Percentiles rank a stretch among this genome's conserved stretches.
Evolutionary conservation across 2,888 invertebrate species (phyloP).

Genomic region (Eupithecia inturbata): DNA sequence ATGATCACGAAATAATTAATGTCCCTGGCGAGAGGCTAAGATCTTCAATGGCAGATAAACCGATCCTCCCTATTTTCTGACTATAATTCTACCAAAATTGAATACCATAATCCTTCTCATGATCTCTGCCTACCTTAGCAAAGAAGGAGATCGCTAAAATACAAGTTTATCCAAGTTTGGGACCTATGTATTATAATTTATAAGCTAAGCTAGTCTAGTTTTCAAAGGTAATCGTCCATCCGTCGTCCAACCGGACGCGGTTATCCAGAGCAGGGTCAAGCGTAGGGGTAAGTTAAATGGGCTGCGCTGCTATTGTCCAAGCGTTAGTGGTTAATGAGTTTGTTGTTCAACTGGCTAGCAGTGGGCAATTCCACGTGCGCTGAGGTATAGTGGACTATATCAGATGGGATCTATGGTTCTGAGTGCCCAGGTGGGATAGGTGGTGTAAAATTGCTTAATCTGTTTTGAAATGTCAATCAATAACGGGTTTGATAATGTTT

Average conservation of each 20-base stretch:
- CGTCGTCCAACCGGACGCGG: not conserved
- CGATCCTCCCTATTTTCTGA: too few species aligned
- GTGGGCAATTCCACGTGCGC: constrained; percentile 26
- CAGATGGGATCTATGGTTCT: constrained; percentile 6
- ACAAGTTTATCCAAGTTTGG: too few species aligned
- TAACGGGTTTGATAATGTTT: not conserved
- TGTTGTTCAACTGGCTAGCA: constrained; percentile 27
- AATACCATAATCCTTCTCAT: too few species aligned
- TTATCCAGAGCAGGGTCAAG: constrained; percentile 4
- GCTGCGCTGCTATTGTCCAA: constrained; percentile 28
- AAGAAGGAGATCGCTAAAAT: too few species aligned
- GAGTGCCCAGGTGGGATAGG: not conserved
- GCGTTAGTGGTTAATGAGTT: constrained; percentile 35
- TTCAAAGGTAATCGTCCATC: not conserved
- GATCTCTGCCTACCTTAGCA: too few species aligned
- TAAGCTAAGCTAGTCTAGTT: not conserved
- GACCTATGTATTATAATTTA: too few species aligned
- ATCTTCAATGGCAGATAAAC: too few species aligned
- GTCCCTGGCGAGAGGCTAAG: too few species aligned
- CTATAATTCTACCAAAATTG: too few species aligned
- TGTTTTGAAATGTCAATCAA: not conserved
- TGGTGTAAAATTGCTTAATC: not conserved
- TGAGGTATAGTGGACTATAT: constrained; percentile 2
- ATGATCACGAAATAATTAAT: too few species aligned
- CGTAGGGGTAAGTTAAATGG: constrained; percentile 32